Conservation (phyloP, 2,797 vertebrate species). For the Paratrypauchen microcephalus region DNA sequence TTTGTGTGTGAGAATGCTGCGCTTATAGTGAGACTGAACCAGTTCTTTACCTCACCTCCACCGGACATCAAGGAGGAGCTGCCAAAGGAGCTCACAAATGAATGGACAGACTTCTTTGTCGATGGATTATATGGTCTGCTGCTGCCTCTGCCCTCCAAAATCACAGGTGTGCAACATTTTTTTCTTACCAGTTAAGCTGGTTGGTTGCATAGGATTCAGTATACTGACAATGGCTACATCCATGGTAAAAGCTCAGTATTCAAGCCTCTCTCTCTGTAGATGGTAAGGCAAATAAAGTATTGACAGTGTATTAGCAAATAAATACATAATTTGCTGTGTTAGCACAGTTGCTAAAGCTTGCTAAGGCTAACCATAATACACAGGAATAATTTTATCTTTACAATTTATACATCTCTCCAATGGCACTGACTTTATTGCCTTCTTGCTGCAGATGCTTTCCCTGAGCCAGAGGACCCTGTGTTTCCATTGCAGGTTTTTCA, state of each 20-base stretch:
- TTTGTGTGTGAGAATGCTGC: slow-evolving; percentile 87
- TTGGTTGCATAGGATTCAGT: neutral
- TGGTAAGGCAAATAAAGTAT: neutral
- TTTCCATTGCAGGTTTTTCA: slow-evolving; percentile 84
- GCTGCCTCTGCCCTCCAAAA: slow-evolving; percentile 85
- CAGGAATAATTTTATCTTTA: neutral
- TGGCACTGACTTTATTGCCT: slow-evolving; percentile 9
- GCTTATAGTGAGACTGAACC: slow-evolving; percentile 81
- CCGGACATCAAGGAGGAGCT: slow-evolving; percentile 72
- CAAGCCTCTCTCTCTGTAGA: neutral
- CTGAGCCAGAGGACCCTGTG: slow-evolving; percentile 80
- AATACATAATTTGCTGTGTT: neutral
- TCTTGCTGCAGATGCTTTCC: slow-evolving; percentile 76
- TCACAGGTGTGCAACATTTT: slow-evolving; percentile 79
- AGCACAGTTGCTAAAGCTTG: neutral
- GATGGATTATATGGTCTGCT: slow-evolving; percentile 90
- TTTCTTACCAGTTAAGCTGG: neutral
- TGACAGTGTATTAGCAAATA: neutral
- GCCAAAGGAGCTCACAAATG: slow-evolving; percentile 81
- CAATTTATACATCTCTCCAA: neutral
- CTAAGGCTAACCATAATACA: neutral
- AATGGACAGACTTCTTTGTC: slow-evolving; percentile 94
- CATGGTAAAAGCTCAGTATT: neutral
- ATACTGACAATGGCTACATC: neutral
- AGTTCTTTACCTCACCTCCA: slow-evolving; percentile 81